Evolutionary conservation across 1,140 invertebrate genomes (phyloP).

Genomic region (Pomacea maculata): DNA sequence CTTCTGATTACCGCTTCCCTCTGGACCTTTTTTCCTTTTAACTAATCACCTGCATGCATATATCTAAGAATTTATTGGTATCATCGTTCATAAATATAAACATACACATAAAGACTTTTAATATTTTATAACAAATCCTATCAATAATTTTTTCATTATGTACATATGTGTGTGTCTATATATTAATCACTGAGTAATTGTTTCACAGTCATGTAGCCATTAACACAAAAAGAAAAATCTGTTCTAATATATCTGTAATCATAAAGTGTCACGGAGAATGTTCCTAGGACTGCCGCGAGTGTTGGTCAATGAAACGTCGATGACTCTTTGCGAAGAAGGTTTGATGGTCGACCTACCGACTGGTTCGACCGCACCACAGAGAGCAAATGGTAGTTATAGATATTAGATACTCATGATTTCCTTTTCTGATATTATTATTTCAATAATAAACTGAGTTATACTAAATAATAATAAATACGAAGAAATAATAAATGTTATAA

Average conservation of each 20-base stretch:
- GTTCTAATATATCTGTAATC: neutral
- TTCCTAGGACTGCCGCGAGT: no score
- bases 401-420: neutral
- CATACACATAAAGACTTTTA: neutral
- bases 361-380: no score
- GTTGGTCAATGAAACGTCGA: no score
- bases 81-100: neutral
- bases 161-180: neutral
- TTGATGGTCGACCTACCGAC: no score
- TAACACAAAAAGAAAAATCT: neutral
- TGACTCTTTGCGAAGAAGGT: no score
- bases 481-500: neutral
- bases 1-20: no score
- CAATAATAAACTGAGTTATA: neutral
- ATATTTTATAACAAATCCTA: no score
- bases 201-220: neutral
- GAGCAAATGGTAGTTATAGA: neutral
- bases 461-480: neutral
- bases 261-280: neutral
- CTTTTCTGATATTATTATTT: neutral
- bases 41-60: neutral
- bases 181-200: neutral
- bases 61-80: neutral
- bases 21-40: neutral
- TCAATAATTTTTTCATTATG: neutral